Percentiles rank a stretch among this genome's conserved stretches.
phyloP scores from a whole-genome alignment of 2,888 invertebrate species.

The Eupithecia dodoneata region DNA sequence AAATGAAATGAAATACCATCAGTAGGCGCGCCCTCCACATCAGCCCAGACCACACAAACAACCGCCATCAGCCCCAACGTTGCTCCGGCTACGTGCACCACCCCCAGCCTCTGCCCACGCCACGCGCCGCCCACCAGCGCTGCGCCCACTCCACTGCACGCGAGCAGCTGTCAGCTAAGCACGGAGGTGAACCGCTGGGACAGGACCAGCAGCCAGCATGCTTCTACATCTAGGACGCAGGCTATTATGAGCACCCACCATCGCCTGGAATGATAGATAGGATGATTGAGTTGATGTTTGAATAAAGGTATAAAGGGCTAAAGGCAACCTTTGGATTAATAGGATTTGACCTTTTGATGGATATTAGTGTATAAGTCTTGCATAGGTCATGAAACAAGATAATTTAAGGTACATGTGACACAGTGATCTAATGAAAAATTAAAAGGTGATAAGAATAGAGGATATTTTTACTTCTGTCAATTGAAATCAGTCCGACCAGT shows the following conservation, averaged over 20 bases:
- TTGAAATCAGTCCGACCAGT: no score
- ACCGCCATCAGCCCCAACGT: slow-evolving; percentile 92
- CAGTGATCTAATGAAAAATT: no score
- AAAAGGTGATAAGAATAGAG: no score
- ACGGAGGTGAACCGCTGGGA: slow-evolving; percentile 87
- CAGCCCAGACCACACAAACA: slow-evolving; percentile 92
- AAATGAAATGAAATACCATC: slow-evolving; percentile 69
- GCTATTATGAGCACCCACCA: slow-evolving; percentile 91
- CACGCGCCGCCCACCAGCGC: slow-evolving; percentile 92
- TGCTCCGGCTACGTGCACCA: slow-evolving; percentile 91
- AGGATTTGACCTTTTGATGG: no score
- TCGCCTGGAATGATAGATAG: slow-evolving; percentile 60
- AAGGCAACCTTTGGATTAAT: no score
- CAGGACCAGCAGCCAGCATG: slow-evolving; percentile 91
- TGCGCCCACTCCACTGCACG: slow-evolving; percentile 93
- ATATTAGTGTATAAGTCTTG: no score
- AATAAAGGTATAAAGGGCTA: no score
- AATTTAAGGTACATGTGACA: no score
- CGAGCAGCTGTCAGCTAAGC: slow-evolving; percentile 88
- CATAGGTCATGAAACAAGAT: no score
- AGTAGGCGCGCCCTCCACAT: slow-evolving; percentile 88
- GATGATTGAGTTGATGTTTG: no score
- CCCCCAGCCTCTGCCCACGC: slow-evolving; percentile 89
- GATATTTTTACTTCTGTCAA: no score
- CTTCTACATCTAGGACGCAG: slow-evolving; percentile 93